Evolutionary conservation across 2,113 vertebrate genomes (phyloP).

Genomic region (Campylomormyrus numenius): DNA sequence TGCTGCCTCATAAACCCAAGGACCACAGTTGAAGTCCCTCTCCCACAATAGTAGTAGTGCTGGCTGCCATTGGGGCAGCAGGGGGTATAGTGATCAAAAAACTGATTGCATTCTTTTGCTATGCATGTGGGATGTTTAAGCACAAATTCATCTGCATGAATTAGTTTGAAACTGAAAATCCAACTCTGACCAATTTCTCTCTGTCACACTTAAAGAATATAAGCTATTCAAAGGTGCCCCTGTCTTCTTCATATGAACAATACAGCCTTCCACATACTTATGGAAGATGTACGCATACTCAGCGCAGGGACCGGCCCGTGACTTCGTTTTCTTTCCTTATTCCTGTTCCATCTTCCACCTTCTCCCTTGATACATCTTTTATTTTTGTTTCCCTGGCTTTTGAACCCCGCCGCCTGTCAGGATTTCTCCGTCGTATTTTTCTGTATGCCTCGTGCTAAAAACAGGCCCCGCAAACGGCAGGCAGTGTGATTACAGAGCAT

Average conservation of each 20-base stretch:
- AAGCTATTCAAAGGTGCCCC: background rate
- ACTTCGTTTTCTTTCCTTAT: constrained; percentile 12
- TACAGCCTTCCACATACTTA: background rate
- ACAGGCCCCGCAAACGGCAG: constrained; percentile 23
- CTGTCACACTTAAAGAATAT: background rate
- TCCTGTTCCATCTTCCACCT: background rate
- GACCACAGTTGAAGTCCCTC: no score
- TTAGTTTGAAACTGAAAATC: background rate
- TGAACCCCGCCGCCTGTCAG: background rate
- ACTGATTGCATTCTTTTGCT: background rate
- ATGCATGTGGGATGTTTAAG: background rate
- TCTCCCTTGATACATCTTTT: background rate
- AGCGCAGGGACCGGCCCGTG: background rate
- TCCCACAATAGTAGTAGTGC: background rate
- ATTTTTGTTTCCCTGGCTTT: background rate
- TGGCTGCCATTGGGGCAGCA: background rate
- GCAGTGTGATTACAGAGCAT: background rate
- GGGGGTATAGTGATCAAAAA: background rate
- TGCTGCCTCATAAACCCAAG: no score
- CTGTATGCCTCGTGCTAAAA: constrained; percentile 29
- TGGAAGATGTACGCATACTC: background rate
- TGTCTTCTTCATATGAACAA: background rate
- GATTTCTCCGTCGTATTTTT: constrained; percentile 6
- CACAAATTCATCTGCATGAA: background rate
- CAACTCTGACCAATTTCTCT: background rate